Conservation (phyloP, 2,888 invertebrate species). For the Archaeoteleia sp. region DNA sequence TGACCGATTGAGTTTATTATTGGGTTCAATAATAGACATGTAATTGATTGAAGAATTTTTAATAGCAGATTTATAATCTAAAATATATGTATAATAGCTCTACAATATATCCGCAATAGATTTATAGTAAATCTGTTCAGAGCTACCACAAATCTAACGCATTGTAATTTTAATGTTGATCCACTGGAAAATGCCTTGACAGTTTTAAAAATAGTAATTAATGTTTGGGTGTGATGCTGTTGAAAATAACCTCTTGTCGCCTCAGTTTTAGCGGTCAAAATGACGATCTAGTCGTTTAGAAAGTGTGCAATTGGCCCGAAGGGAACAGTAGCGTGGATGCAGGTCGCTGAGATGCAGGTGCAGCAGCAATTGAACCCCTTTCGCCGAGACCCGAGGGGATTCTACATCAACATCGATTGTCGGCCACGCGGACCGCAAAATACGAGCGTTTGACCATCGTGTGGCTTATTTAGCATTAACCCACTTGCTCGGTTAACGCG, state of each 20-base stretch:
- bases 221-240: slow-evolving; percentile 38
- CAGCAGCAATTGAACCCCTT: slow-evolving; percentile 53
- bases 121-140: too few species aligned
- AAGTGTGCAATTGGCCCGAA: slow-evolving; percentile 54
- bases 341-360: slow-evolving; percentile 53
- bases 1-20: too few species aligned
- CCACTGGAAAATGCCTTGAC: neutral
- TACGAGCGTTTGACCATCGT: slow-evolving; percentile 49
- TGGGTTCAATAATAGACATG: too few species aligned
- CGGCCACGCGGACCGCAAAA: slow-evolving; percentile 38
- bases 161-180: too few species aligned
- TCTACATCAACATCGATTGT: slow-evolving; percentile 25
- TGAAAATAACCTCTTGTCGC: slow-evolving; percentile 37
- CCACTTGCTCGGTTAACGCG: slow-evolving; percentile 51
- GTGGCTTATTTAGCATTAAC: slow-evolving; percentile 51
- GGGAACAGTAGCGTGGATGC: slow-evolving; percentile 53
- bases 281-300: slow-evolving; percentile 51
- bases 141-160: too few species aligned
- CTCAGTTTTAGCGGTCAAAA: slow-evolving; percentile 34
- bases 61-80: too few species aligned
- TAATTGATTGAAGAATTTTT: too few species aligned
- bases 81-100: too few species aligned
- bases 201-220: too few species aligned
- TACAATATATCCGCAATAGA: too few species aligned
- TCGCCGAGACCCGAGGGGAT: slow-evolving; percentile 52